A percentile compares a stretch with the other conserved stretches of the same genome.
Evolutionary conservation across 1,140 invertebrate genomes (phyloP).

Genomic region (Hyles euphorbiae): DNA sequence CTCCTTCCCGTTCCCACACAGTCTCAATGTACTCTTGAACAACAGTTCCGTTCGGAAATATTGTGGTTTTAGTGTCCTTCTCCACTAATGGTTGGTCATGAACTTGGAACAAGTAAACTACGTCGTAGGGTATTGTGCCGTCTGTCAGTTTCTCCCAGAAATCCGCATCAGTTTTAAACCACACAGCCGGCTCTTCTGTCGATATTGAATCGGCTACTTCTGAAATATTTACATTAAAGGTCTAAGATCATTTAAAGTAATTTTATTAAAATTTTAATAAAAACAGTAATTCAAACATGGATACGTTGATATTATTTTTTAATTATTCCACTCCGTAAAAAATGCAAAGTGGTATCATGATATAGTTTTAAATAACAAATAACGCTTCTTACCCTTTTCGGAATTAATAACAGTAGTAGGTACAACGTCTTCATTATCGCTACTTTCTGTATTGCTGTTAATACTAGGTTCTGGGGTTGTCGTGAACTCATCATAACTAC

Average conservation of each 20-base stretch:
- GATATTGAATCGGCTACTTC: background rate
- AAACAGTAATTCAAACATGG: too few species aligned
- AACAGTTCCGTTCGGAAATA: slow-evolving; percentile 42
- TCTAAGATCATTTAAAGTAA: too few species aligned
- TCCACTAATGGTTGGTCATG: slow-evolving; percentile 28
- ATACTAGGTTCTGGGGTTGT: too few species aligned
- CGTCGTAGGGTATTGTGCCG: slow-evolving; percentile 14
- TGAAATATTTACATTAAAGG: background rate
- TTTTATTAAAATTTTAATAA: too few species aligned
- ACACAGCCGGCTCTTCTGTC: slow-evolving; percentile 15
- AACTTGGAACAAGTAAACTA: slow-evolving; percentile 39
- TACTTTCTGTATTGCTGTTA: too few species aligned
- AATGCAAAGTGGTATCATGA: too few species aligned
- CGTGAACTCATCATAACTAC: too few species aligned
- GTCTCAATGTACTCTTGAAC: slow-evolving; percentile 36
- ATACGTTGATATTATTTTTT: too few species aligned
- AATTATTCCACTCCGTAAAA: too few species aligned
- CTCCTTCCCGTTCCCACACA: slow-evolving; percentile 17
- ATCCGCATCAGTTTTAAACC: slow-evolving; percentile 28
- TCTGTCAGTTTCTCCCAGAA: slow-evolving; percentile 34
- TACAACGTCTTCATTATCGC: too few species aligned
- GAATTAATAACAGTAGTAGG: background rate
- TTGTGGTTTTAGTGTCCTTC: slow-evolving; percentile 32
- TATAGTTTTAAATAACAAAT: background rate
- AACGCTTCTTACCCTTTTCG: background rate